Evolutionary conservation across 2,888 invertebrate species (phyloP).

Genomic region (Drosophila cognata): DNA sequence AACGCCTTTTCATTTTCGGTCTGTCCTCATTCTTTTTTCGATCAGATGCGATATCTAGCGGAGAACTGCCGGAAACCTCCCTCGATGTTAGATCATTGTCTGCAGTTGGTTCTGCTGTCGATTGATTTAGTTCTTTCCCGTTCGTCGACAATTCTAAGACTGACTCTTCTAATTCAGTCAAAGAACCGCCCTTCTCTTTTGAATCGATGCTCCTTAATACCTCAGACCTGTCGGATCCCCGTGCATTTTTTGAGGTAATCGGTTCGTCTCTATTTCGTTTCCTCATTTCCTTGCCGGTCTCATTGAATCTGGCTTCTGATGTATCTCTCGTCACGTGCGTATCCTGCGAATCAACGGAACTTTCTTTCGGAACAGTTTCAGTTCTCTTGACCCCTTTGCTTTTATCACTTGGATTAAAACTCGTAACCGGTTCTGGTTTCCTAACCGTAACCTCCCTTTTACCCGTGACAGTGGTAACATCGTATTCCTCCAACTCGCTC

Average conservation of each 20-base stretch:
- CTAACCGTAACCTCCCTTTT: slow-evolving; percentile 3
- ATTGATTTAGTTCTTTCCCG: neutral
- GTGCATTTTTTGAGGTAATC: rapidly evolving
- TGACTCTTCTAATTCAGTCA: neutral
- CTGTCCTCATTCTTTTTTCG: neutral
- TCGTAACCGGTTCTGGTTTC: neutral
- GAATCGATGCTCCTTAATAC: neutral
- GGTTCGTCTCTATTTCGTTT: slow-evolving; percentile 1
- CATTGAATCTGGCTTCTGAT: neutral
- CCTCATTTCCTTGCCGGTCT: neutral
- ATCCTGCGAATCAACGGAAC: neutral
- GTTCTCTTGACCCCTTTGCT: neutral
- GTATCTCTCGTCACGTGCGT: neutral
- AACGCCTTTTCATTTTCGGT: neutral
- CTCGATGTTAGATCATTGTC: neutral
- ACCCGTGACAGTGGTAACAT: neutral
- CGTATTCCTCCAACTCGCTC: neutral
- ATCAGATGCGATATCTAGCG: neutral
- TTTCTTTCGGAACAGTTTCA: neutral
- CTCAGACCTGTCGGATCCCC: neutral
- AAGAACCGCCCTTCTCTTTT: neutral
- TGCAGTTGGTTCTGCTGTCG: neutral
- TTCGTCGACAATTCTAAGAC: neutral
- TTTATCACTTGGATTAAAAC: neutral
- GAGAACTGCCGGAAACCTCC: neutral